Percentiles rank a stretch among this genome's conserved stretches.
These are phyloP conservation scores for Actinia equina DNA, from an alignment of 64 coral and sea anemone genomes.

Conservation along the genomic window DNA sequence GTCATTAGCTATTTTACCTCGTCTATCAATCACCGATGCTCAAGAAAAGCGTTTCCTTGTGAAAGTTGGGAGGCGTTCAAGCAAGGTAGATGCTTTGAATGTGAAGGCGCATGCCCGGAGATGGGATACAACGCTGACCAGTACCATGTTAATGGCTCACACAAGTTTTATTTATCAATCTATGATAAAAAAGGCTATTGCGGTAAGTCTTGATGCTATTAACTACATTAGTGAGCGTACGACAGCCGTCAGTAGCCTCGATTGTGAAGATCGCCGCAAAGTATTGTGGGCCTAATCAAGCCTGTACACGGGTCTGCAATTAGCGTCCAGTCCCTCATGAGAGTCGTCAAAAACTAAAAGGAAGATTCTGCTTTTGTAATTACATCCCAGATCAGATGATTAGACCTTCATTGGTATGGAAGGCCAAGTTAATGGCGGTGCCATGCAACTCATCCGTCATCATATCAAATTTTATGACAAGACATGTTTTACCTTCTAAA, in stretches of 20 bases:
- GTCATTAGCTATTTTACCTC: conserved; percentile 64
- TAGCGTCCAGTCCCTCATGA: neutral
- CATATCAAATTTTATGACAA: too few relatives aligned
- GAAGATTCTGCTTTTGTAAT: neutral
- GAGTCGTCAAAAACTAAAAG: too few relatives aligned
- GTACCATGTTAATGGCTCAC: conserved; percentile 12
- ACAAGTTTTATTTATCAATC: conserved; percentile 10
- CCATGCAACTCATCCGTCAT: too few relatives aligned
- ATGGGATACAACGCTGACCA: conserved; percentile 86
- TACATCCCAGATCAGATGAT: neutral
- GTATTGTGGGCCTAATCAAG: too few relatives aligned
- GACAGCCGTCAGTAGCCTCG: too few relatives aligned
- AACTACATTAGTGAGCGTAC: too few relatives aligned
- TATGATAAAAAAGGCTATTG: neutral
- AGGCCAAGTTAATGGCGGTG: too few relatives aligned
- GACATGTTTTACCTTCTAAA: too few relatives aligned
- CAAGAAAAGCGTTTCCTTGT: conserved; percentile 57
- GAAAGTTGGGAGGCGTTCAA: conserved; percentile 64
- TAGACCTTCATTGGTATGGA: too few relatives aligned
- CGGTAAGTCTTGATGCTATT: neutral
- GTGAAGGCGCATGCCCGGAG: conserved; percentile 55
- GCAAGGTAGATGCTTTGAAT: conserved; percentile 58
- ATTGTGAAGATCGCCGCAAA: too few relatives aligned
- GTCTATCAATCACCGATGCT: conserved; percentile 62
- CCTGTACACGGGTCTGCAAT: too few relatives aligned